Conservation (phyloP, 2,888 invertebrate species). For the Cremastobaeus sp. region DNA sequence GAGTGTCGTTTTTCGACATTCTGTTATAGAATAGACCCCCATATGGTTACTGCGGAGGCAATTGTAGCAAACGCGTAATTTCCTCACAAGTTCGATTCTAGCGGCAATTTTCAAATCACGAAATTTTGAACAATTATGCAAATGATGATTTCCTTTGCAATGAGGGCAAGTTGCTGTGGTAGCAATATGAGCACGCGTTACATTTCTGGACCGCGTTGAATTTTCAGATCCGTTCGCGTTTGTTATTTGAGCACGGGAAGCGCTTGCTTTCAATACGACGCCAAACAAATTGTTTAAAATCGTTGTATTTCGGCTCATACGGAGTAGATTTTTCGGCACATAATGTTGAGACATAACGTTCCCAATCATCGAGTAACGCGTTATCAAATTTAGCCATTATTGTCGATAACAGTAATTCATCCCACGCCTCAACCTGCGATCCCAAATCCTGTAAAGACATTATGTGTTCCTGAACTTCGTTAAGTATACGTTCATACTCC, state of each 20-base stretch:
- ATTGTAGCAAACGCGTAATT: slow-evolving; percentile 17
- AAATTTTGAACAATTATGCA: slow-evolving; percentile 10
- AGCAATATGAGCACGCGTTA: not conserved
- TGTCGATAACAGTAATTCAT: no score
- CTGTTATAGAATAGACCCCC: no score
- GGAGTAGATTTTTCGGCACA: no score
- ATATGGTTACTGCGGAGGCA: slow-evolving; percentile 10
- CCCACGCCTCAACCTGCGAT: no score
- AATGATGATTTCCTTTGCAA: not conserved
- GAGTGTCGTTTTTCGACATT: no score
- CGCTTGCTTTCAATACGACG: not conserved
- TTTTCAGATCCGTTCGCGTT: no score
- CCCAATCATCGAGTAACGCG: slow-evolving; percentile 1
- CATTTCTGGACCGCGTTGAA: no score
- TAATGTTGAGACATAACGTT: not conserved
- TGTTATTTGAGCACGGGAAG: no score
- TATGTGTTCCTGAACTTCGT: not conserved
- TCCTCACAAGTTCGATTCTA: not conserved
- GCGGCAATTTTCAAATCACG: no score
- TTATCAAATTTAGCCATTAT: slow-evolving; percentile 5
- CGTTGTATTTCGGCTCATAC: not conserved
- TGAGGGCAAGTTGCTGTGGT: not conserved
- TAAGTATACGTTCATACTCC: not conserved
- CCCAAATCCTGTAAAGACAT: no score
- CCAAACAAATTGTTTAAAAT: not conserved